Conservation (phyloP, 2,888 invertebrate species). For the Dynastes hyllus region DNA sequence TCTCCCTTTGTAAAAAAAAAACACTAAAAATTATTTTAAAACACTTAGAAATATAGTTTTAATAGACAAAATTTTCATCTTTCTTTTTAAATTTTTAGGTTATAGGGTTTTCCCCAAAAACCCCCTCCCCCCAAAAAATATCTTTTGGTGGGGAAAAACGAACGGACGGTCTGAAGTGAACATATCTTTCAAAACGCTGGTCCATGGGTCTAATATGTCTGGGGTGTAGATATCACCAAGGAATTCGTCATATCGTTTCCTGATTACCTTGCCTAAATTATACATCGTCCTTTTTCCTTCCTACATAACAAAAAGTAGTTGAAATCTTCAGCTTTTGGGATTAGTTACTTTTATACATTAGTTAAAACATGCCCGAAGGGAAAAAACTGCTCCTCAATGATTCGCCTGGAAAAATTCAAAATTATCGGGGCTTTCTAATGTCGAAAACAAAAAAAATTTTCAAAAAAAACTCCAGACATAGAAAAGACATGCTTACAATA, state of each 20-base stretch:
- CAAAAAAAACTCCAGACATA: too few species aligned
- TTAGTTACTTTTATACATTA: constrained; percentile 72
- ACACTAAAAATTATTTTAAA: background rate
- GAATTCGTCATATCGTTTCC: constrained; percentile 80
- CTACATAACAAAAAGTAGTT: constrained; percentile 70
- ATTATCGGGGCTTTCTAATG: constrained; percentile 80
- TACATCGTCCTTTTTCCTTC: constrained; percentile 84
- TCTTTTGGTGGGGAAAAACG: constrained; percentile 81
- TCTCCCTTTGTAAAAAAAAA: too few species aligned
- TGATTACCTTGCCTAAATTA: constrained; percentile 82
- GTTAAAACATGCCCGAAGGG: too few species aligned
- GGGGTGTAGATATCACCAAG: constrained; percentile 78
- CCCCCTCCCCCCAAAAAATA: too few species aligned
- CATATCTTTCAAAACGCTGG: constrained; percentile 5
- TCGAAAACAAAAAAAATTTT: too few species aligned
- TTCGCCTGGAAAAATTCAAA: constrained; percentile 79
- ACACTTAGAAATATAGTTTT: background rate
- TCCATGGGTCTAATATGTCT: constrained; percentile 71
- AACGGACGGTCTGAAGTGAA: constrained; percentile 77
- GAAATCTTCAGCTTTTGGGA: background rate
- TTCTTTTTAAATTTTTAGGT: constrained; percentile 83
- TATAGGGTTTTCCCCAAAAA: too few species aligned
- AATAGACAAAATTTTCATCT: background rate
- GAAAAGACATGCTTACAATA: constrained; percentile 13
- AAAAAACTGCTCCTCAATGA: constrained; percentile 75